Conservation (phyloP, 2,113 vertebrate species). For the Phalacrocorax aristotelis region DNA sequence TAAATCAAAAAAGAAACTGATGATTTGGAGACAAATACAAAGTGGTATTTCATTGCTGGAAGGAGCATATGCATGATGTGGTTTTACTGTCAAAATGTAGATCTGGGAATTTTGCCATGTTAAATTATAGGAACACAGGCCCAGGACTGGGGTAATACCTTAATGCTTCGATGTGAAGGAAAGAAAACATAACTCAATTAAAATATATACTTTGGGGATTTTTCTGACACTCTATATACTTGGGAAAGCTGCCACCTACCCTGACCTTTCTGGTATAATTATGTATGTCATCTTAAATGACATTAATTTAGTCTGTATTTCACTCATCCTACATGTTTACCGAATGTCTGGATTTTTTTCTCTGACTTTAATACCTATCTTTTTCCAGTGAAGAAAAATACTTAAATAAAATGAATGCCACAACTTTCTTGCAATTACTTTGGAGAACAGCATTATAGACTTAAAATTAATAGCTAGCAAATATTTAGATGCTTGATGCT, state of each 20-base stretch:
- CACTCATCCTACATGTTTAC: neutral
- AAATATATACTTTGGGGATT: neutral
- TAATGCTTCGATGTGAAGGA: neutral
- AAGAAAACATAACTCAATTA: slow-evolving; percentile 19
- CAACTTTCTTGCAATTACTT: neutral
- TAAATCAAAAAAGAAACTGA: neutral
- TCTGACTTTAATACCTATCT: neutral
- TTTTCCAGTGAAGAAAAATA: neutral
- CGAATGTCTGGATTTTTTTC: neutral
- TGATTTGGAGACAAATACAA: neutral
- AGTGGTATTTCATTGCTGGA: neutral
- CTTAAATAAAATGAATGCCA: neutral
- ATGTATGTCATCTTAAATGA: neutral
- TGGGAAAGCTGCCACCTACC: slow-evolving; percentile 28
- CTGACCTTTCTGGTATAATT: neutral
- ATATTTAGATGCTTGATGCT: neutral
- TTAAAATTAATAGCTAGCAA: neutral
- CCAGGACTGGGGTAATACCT: neutral
- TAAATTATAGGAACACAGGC: neutral
- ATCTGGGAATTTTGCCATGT: slow-evolving; percentile 20
- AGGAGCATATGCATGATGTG: neutral
- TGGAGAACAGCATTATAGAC: neutral
- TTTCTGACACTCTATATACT: slow-evolving; percentile 17
- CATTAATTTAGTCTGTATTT: neutral
- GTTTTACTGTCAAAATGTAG: neutral